Percentiles rank a stretch among this genome's conserved stretches.
phyloP scores from a whole-genome alignment of 2,113 vertebrate species.

The Oreocharis arfaki region DNA sequence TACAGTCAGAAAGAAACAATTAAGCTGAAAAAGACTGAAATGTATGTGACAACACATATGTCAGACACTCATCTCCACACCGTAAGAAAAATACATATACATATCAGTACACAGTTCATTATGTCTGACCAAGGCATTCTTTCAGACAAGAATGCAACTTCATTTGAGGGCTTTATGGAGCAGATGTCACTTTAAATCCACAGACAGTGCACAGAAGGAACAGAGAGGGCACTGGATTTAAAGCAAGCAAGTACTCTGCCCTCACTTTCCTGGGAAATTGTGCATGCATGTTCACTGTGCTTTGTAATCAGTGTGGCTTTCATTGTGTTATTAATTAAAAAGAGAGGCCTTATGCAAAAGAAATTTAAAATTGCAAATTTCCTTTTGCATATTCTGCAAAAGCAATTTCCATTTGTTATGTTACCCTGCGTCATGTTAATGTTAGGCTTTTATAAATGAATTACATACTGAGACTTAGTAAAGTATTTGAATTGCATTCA shows the following conservation, averaged over 20 bases:
- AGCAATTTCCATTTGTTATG: neutral
- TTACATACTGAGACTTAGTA: neutral
- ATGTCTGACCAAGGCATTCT: neutral
- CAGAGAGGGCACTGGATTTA: neutral
- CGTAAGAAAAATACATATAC: neutral
- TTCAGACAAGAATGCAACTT: neutral
- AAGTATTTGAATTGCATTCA: neutral
- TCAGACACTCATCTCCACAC: neutral
- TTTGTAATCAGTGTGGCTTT: neutral
- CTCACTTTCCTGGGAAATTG: neutral
- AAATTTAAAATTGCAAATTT: neutral
- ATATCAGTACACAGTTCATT: neutral
- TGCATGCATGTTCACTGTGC: neutral
- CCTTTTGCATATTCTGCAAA: neutral
- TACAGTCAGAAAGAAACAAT: neutral
- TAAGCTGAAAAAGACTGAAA: neutral
- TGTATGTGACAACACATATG: neutral
- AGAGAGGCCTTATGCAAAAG: neutral
- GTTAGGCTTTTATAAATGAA: neutral
- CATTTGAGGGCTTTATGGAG: neutral
- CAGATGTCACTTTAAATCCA: neutral
- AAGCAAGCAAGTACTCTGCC: neutral
- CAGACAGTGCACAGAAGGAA: neutral
- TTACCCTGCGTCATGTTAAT: neutral
- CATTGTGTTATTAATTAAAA: neutral